These are phyloP conservation scores for Synergus japonicus DNA, from an alignment of 2,888 invertebrate species.

Conservation along the genomic window DNA sequence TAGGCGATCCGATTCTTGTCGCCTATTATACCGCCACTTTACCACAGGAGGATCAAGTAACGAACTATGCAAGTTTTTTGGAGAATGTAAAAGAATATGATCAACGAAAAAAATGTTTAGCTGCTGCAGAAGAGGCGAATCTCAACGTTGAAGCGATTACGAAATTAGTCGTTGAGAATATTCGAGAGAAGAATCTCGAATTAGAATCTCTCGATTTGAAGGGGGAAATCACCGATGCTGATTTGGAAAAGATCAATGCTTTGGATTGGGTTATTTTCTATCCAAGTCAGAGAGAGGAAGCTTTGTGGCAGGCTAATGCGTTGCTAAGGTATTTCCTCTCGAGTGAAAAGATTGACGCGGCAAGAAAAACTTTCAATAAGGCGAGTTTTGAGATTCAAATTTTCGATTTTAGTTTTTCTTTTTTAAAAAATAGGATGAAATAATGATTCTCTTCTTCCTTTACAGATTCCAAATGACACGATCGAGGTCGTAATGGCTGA, in stretches of 20 bases:
- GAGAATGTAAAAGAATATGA: constrained; percentile 83
- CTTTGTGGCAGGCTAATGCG: constrained; percentile 92
- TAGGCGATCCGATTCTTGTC: constrained; percentile 87
- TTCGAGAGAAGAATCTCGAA: constrained; percentile 78
- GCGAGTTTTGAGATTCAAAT: constrained; percentile 60
- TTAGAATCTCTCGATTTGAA: constrained; percentile 73
- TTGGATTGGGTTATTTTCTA: constrained; percentile 93
- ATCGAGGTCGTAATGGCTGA: constrained; percentile 80
- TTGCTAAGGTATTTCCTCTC: constrained; percentile 91
- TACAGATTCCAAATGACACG: constrained; percentile 82
- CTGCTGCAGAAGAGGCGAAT: constrained; percentile 86
- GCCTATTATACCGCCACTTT: constrained; percentile 92
- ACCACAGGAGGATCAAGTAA: constrained; percentile 81
- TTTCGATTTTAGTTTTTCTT: not conserved
- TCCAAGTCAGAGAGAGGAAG: constrained; percentile 87
- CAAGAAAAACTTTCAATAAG: constrained; percentile 86
- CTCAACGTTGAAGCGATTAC: constrained; percentile 92
- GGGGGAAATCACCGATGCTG: constrained; percentile 83
- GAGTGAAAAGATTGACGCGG: constrained; percentile 89
- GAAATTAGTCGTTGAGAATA: constrained; percentile 89
- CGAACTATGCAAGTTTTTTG: constrained; percentile 83
- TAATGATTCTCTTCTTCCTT: constrained; percentile 44
- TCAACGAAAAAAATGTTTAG: constrained; percentile 83
- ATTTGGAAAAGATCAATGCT: constrained; percentile 86
- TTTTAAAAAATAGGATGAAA: not conserved